Conservation (phyloP, 2,113 vertebrate genomes). For the Mus musculus region GRCm39 chr11:7037501-7038000, state of each 20-base stretch:
- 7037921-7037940: background rate
- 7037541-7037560: background rate
- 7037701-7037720: background rate
- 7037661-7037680: background rate
- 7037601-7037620: background rate
- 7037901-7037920: background rate
- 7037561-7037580: background rate
- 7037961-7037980: no score
- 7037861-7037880: background rate
- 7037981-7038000: background rate
- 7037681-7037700: background rate
- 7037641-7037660: background rate
- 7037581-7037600: no score
- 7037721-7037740: background rate
- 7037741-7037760: background rate
- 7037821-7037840: background rate
- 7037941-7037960: background rate
- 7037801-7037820: background rate
- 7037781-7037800: background rate
- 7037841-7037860: background rate
- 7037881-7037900: background rate
- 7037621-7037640: background rate
- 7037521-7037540: background rate
- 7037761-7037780: background rate
- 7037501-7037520: background rate